Percentiles rank a stretch among this genome's conserved stretches.
Evolutionary conservation across 1,140 invertebrate species (phyloP).

Genomic region (Adoxophyes honmai): DNA sequence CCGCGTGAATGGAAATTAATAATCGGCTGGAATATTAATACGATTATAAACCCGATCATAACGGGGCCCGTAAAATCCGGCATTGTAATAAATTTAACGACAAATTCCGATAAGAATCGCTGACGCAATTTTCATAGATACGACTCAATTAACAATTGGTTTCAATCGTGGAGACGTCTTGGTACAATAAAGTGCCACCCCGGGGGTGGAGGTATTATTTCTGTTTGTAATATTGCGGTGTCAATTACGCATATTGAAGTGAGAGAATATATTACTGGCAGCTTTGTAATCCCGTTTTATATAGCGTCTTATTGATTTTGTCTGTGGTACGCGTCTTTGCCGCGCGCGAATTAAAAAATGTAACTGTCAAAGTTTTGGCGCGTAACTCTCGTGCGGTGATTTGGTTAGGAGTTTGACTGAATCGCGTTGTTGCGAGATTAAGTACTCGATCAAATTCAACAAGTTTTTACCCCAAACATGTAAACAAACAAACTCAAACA

Average conservation of each 20-base stretch:
- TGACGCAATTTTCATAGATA: slow-evolving; percentile 74
- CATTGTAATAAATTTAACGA: slow-evolving; percentile 67
- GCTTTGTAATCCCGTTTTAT: slow-evolving; percentile 11
- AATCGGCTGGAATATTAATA: slow-evolving; percentile 11
- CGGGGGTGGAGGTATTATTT: slow-evolving; percentile 65
- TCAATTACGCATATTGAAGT: slow-evolving; percentile 74
- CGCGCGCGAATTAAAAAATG: not conserved
- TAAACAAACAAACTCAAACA: slow-evolving; percentile 45
- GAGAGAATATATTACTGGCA: slow-evolving; percentile 28
- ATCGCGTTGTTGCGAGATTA: not conserved
- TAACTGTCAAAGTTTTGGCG: not conserved
- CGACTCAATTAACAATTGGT: slow-evolving; percentile 76
- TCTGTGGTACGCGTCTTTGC: slow-evolving; percentile 35
- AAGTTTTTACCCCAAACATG: slow-evolving; percentile 11
- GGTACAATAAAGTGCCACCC: slow-evolving; percentile 64
- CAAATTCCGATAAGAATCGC: slow-evolving; percentile 68
- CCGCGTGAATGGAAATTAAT: not conserved
- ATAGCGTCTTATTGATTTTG: slow-evolving; percentile 39
- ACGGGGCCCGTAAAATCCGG: slow-evolving; percentile 35
- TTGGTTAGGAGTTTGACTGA: too few species aligned
- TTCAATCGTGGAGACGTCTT: slow-evolving; percentile 73
- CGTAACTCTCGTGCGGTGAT: not conserved
- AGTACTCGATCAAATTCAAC: slow-evolving; percentile 3
- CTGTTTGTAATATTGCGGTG: slow-evolving; percentile 75
- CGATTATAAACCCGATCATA: slow-evolving; percentile 30